Evolutionary conservation across 2,797 vertebrate species (phyloP).

Genomic region (Chloroceryle amazona): DNA sequence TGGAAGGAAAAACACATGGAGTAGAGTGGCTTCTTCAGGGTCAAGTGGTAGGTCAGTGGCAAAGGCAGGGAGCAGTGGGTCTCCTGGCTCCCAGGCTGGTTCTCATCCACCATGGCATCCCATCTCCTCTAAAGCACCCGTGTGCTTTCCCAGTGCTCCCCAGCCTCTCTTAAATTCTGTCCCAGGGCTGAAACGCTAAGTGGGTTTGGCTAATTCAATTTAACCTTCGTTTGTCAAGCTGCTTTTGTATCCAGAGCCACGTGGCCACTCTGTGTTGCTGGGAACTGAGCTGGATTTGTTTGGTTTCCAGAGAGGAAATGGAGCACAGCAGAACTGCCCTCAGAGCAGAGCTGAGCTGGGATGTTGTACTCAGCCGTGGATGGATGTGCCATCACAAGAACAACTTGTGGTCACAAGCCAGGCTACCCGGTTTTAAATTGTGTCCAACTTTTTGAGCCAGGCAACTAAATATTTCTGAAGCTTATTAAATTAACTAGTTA

Average conservation of each 20-base stretch:
- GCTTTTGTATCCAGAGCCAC: background rate
- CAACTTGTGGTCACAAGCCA: background rate
- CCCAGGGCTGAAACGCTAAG: background rate
- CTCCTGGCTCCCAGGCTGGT: background rate
- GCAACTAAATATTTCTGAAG: slow-evolving; percentile 13
- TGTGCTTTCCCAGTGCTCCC: background rate
- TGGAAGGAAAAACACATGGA: background rate
- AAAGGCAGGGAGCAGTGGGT: background rate
- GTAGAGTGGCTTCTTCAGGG: background rate
- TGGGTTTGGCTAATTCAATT: background rate
- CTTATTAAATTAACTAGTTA: slow-evolving; percentile 55
- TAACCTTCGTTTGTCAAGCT: background rate
- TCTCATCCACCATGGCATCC: background rate
- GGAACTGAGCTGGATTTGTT: background rate
- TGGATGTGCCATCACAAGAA: background rate
- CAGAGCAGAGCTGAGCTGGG: background rate
- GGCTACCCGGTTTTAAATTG: background rate
- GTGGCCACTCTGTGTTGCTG: background rate
- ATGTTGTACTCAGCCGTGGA: accelerated
- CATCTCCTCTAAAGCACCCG: background rate
- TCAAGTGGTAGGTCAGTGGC: background rate
- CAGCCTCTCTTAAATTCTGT: background rate
- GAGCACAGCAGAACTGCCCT: background rate
- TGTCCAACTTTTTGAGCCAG: background rate
- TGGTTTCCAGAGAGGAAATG: background rate